Percentiles rank a stretch among this genome's conserved stretches.
Conservation (phyloP, 2,888 invertebrate species). For the Acanthoscelides obtectus region DNA sequence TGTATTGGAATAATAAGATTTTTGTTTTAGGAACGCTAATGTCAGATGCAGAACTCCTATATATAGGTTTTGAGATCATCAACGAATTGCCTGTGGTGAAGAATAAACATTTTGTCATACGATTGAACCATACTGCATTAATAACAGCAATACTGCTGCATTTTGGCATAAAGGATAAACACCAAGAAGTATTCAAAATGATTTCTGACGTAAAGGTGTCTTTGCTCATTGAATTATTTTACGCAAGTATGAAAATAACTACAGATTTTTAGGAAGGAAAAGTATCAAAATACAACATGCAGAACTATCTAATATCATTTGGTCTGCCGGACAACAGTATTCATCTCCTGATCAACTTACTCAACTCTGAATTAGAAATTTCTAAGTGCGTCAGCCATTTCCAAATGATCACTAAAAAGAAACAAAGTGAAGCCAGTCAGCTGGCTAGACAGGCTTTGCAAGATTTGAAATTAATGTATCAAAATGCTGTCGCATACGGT, state of each 20-base stretch:
- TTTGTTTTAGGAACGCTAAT: slow-evolving; percentile 58
- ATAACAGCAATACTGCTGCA: slow-evolving; percentile 71
- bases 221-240: neutral
- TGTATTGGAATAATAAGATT: neutral
- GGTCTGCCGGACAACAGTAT: slow-evolving; percentile 66
- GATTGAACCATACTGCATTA: slow-evolving; percentile 75
- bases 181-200: slow-evolving; percentile 50
- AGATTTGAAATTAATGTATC: slow-evolving; percentile 70
- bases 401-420: slow-evolving; percentile 62
- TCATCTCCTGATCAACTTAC: slow-evolving; percentile 57
- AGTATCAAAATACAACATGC: slow-evolving; percentile 63
- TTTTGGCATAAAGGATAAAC: slow-evolving; percentile 72
- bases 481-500: slow-evolving; percentile 68
- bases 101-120: slow-evolving; percentile 62
- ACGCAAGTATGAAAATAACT: neutral
- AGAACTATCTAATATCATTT: slow-evolving; percentile 62
- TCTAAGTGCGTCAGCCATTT: slow-evolving; percentile 59
- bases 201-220: slow-evolving; percentile 49
- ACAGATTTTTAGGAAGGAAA: slow-evolving; percentile 52
- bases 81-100: slow-evolving; percentile 62
- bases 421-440: slow-evolving; percentile 58
- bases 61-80: slow-evolving; percentile 70
- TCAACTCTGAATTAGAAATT: slow-evolving; percentile 63
- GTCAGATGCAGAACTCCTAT: slow-evolving; percentile 81
- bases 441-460: slow-evolving; percentile 66